Evolutionary conservation across 2,797 vertebrate species (phyloP).

Genomic region (Lagocephalus sceleratus): DNA sequence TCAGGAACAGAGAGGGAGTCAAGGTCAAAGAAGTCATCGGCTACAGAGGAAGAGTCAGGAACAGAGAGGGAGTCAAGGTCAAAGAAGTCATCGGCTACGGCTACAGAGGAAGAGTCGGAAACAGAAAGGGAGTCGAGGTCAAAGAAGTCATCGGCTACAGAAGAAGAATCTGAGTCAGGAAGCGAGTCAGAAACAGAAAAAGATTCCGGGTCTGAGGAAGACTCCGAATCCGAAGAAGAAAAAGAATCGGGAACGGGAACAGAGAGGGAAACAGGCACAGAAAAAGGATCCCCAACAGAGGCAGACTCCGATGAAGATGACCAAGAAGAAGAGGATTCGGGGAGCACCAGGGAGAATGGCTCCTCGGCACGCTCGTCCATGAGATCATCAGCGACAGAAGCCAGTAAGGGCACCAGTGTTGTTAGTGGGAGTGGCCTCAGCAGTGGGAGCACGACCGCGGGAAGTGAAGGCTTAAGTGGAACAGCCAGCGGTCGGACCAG

Average conservation of each 20-base stretch:
- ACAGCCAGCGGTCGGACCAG: slow-evolving; percentile 22
- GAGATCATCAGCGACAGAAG: slow-evolving; percentile 71
- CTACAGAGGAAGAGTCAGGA: too few relatives aligned
- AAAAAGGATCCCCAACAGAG: slow-evolving; percentile 63
- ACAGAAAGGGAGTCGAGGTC: slow-evolving; percentile 50
- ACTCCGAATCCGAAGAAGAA: slow-evolving; percentile 63
- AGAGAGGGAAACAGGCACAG: slow-evolving; percentile 66
- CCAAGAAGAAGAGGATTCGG: slow-evolving; percentile 66
- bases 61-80: too few relatives aligned
- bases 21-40: too few relatives aligned
- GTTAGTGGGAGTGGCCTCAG: slow-evolving; percentile 12
- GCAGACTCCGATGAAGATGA: slow-evolving; percentile 68
- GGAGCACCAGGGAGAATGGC: slow-evolving; percentile 52
- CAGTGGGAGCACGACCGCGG: slow-evolving; percentile 9
- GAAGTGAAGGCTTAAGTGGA: slow-evolving; percentile 5
- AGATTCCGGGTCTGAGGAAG: slow-evolving; percentile 62
- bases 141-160: background rate
- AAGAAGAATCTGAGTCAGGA: slow-evolving; percentile 45
- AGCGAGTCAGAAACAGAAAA: slow-evolving; percentile 53
- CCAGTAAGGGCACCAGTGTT: slow-evolving; percentile 47
- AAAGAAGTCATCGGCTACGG: background rate
- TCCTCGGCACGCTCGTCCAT: slow-evolving; percentile 74
- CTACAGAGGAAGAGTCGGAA: slow-evolving; percentile 26
- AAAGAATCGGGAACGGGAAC: slow-evolving; percentile 60
- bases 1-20: too few relatives aligned